These are phyloP conservation scores for Catagonus wagneri DNA, from an alignment of 2,113 vertebrate species.

Conservation along the genomic window DNA sequence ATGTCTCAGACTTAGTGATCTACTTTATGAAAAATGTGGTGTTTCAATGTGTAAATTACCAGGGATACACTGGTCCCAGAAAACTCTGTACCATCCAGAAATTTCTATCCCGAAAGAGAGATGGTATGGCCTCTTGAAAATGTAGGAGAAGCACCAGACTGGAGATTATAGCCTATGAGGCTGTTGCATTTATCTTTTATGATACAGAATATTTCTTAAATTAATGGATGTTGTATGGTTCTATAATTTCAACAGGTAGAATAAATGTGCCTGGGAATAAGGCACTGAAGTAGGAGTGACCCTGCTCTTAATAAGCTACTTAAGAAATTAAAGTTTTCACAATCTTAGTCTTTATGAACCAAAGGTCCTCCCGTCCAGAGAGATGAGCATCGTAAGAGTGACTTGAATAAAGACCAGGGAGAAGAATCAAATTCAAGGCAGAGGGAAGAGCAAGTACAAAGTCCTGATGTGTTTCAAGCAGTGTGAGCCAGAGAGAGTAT, in stretches of 20 bases:
- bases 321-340: not conserved
- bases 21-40: not conserved
- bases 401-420: not conserved
- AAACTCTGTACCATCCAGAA: not conserved
- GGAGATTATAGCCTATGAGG: not conserved
- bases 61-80: not conserved
- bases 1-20: not conserved
- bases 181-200: not conserved
- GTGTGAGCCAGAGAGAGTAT: not conserved
- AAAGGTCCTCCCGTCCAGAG: not conserved
- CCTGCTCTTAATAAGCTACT: not conserved
- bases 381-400: not conserved
- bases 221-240: not conserved
- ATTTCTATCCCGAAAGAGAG: not conserved
- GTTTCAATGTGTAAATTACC: not conserved
- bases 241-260: not conserved
- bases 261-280: not conserved
- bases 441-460: not conserved
- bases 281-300: not conserved
- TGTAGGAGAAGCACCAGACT: not conserved
- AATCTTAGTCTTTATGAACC: not conserved
- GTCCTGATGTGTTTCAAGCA: not conserved
- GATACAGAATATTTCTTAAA: not conserved
- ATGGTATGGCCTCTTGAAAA: not conserved
- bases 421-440: not conserved